A percentile compares a stretch with the other conserved stretches of the same genome.
Conservation (phyloP, 2,797 vertebrate genomes). For the Platyrinchus mystaceus region DNA sequence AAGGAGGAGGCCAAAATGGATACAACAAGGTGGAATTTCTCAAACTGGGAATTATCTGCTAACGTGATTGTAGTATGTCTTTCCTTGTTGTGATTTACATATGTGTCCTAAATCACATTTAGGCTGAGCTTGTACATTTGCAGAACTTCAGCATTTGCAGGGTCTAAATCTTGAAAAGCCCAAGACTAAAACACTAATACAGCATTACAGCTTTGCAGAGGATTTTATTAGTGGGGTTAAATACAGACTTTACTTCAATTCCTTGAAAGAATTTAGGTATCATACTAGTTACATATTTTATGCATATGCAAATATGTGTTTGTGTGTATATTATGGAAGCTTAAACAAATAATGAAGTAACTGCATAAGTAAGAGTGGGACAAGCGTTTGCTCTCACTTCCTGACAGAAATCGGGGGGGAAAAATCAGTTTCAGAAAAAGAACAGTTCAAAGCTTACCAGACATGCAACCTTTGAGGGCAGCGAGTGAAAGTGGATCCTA, state of each 20-base stretch:
- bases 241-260: background rate
- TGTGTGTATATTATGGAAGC: background rate
- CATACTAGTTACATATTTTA: background rate
- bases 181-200: background rate
- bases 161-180: background rate
- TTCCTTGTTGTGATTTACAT: background rate
- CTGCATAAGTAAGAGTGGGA: background rate
- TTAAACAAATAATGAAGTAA: background rate
- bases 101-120: background rate
- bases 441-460: background rate
- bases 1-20: background rate
- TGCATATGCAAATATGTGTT: accelerated
- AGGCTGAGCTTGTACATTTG: background rate
- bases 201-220: background rate
- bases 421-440: background rate
- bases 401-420: background rate
- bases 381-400: background rate
- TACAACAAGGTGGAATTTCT: background rate
- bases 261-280: background rate
- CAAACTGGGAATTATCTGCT: background rate
- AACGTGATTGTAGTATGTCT: background rate
- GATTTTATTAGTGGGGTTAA: background rate
- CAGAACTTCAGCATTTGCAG: background rate
- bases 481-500: background rate
- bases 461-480: background rate